Conservation (phyloP, 2,113 vertebrate species). For the Ceuthmochares aereus region DNA sequence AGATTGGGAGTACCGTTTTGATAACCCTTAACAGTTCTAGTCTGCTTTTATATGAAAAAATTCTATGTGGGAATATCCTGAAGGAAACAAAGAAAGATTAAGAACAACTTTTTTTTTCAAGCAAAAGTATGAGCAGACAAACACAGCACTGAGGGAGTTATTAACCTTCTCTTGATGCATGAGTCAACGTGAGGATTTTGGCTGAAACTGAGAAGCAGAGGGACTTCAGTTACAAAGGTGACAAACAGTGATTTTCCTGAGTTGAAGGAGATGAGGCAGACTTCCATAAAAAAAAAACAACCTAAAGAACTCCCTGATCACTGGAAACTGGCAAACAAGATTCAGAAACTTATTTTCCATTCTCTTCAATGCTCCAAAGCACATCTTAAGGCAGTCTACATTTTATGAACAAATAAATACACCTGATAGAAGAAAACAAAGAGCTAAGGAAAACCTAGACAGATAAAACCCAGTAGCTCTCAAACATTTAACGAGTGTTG, state of each 20-base stretch:
- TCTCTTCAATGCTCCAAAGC: background rate
- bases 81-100: conserved; percentile 10
- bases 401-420: conserved; percentile 7
- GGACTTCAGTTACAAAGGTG: background rate
- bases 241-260: background rate
- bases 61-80: background rate
- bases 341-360: background rate
- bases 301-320: background rate
- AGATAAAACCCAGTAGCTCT: background rate
- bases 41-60: background rate
- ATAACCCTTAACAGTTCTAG: background rate
- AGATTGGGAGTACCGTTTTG: background rate
- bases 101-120: background rate
- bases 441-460: background rate
- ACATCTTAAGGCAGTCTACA: background rate
- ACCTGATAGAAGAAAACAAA: background rate
- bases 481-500: background rate
- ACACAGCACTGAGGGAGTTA: background rate
- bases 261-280: background rate
- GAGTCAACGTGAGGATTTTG: conserved; percentile 25
- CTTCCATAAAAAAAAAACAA: background rate
- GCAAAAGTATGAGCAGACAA: background rate
- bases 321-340: background rate
- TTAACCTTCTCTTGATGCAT: conserved; percentile 1
- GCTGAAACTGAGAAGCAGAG: background rate